Evolutionary conservation across 2,888 invertebrate genomes (phyloP).

Genomic region (Periphyllus acericola): DNA sequence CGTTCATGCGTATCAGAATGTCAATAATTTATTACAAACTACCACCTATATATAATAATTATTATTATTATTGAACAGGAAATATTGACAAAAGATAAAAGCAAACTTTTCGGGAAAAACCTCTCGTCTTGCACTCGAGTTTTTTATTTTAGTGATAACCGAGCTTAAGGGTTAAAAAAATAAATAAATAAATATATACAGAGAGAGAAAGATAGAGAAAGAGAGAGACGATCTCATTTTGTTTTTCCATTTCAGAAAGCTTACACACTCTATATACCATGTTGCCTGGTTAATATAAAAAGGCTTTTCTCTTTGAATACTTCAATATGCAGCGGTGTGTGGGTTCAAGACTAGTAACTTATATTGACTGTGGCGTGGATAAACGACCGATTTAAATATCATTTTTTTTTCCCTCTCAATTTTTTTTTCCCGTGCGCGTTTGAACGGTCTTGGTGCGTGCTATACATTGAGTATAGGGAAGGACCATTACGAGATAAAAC

Average conservation of each 20-base stretch:
- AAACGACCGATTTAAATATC: constrained; percentile 59
- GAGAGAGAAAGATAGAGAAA: no score
- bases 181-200: no score
- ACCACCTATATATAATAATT: background rate
- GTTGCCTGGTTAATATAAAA: constrained; percentile 52
- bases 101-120: background rate
- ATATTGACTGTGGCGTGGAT: constrained; percentile 55
- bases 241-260: constrained; percentile 49
- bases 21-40: no score
- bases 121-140: background rate
- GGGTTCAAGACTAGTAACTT: constrained; percentile 40
- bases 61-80: constrained; percentile 26
- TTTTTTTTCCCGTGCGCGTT: background rate
- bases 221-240: constrained; percentile 10
- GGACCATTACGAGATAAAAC: constrained; percentile 27
- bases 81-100: constrained; percentile 15
- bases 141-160: constrained; percentile 41
- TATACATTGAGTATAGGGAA: background rate
- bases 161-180: constrained; percentile 24
- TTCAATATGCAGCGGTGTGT: constrained; percentile 7
- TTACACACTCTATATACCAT: constrained; percentile 12
- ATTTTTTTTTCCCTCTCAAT: constrained; percentile 19
- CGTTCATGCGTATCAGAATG: no score
- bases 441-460: background rate
- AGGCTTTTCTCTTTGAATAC: constrained; percentile 57